phyloP scores from a whole-genome alignment of 2,797 vertebrate genomes.

The Chloroceryle inda region DNA sequence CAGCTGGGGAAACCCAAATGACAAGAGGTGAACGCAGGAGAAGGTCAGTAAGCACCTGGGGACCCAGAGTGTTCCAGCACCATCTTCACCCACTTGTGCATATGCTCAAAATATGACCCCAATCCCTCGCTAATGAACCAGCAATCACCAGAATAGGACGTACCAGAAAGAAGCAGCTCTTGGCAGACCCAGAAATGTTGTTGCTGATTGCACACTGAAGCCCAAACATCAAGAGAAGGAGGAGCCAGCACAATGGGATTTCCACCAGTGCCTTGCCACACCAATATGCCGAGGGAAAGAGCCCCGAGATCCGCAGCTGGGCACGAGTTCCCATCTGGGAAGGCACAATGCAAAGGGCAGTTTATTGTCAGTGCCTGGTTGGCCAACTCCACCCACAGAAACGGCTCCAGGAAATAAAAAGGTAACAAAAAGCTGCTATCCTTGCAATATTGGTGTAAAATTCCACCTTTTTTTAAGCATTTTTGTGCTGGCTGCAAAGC shows the following conservation, averaged over 20 bases:
- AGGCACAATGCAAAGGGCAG: not conserved
- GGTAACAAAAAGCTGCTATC: not conserved
- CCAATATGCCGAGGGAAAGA: conserved; percentile 94
- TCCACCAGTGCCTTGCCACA: conserved; percentile 92
- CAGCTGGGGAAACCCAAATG: not conserved
- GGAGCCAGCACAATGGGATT: conserved; percentile 81
- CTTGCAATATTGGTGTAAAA: not conserved
- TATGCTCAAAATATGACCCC: not conserved
- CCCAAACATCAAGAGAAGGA: conserved; percentile 46
- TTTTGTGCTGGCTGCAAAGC: not conserved
- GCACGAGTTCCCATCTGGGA: conserved; percentile 86
- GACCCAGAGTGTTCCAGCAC: not conserved
- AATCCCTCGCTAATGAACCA: not conserved
- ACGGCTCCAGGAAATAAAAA: not conserved
- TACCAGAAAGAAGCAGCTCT: conserved; percentile 11
- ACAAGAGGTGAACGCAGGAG: not conserved
- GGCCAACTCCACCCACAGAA: not conserved
- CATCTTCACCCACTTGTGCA: not conserved
- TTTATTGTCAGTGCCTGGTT: not conserved
- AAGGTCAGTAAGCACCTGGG: not conserved
- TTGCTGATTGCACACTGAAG: not conserved
- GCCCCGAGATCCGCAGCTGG: conserved; percentile 88
- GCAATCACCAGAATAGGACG: not conserved
- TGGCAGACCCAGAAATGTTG: accelerated
- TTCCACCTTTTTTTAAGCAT: not conserved